Percentiles rank a stretch among this genome's conserved stretches.
These are phyloP conservation scores for Aphelocoma coerulescens DNA, from an alignment of 2,113 vertebrate species.

Conservation along the genomic window DNA sequence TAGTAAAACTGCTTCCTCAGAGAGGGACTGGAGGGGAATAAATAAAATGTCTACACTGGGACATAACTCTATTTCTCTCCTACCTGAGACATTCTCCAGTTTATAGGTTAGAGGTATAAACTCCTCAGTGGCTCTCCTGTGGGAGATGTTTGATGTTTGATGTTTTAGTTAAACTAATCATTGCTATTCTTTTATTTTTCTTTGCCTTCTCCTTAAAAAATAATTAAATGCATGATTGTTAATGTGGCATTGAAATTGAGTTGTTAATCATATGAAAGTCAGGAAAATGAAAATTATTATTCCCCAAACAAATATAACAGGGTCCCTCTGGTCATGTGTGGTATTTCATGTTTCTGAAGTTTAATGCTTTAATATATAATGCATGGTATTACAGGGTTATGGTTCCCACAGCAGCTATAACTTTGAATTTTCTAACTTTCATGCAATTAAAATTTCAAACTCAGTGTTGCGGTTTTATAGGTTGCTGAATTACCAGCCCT, in stretches of 20 bases:
- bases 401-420: slow-evolving; percentile 16
- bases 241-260: slow-evolving; percentile 24
- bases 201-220: slow-evolving; percentile 14
- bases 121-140: not conserved
- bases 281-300: slow-evolving; percentile 27
- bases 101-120: not conserved
- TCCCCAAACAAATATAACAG: slow-evolving; percentile 35
- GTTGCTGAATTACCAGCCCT: not conserved
- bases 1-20: not conserved
- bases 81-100: not conserved
- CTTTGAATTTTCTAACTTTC: slow-evolving; percentile 30
- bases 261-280: slow-evolving; percentile 34
- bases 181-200: slow-evolving; percentile 5
- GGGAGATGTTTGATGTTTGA: too few relatives aligned
- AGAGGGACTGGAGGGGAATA: not conserved
- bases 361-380: slow-evolving; percentile 43
- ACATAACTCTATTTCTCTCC: not conserved
- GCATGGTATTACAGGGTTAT: not conserved
- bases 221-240: slow-evolving; percentile 36
- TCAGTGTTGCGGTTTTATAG: not conserved
- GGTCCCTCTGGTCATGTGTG: slow-evolving; percentile 7
- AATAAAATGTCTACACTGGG: not conserved
- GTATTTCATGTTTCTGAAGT: slow-evolving; percentile 35
- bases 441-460: slow-evolving; percentile 34
- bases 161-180: slow-evolving; percentile 36